Conservation (phyloP, 2,888 invertebrate species). For the Sarcophaga caerulescens region DNA sequence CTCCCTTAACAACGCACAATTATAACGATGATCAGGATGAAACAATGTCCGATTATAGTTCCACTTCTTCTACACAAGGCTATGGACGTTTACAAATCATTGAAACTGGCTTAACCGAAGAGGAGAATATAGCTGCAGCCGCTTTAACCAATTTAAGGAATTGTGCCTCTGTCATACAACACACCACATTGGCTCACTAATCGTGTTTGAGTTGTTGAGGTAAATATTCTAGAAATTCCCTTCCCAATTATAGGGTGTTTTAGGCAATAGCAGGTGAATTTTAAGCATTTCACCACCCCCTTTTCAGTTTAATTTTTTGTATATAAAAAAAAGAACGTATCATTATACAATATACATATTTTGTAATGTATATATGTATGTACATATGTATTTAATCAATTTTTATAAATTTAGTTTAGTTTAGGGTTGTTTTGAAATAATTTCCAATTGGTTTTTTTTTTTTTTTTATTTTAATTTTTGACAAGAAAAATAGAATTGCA, state of each 20-base stretch:
- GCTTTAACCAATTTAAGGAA: slow-evolving; percentile 80
- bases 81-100: slow-evolving; percentile 79
- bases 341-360: neutral
- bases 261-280: slow-evolving; percentile 62
- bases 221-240: neutral
- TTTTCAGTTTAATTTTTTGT: neutral
- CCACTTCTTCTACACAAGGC: slow-evolving; percentile 73
- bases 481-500: too few relatives aligned
- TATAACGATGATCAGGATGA: slow-evolving; percentile 75
- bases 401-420: neutral
- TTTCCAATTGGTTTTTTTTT: slow-evolving; percentile 24
- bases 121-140: slow-evolving; percentile 81
- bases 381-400: neutral
- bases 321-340: too few relatives aligned
- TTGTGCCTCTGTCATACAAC: slow-evolving; percentile 81
- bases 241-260: slow-evolving; percentile 31
- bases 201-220: slow-evolving; percentile 40
- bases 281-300: neutral
- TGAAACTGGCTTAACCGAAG: slow-evolving; percentile 80
- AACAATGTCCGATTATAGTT: slow-evolving; percentile 78
- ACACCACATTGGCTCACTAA: slow-evolving; percentile 80
- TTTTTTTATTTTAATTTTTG: slow-evolving; percentile 37
- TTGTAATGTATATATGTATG: too few relatives aligned
- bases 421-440: neutral
- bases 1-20: neutral